phyloP scores from a whole-genome alignment of 1,140 invertebrate species.

The Anoplolepis gracilipes region DNA sequence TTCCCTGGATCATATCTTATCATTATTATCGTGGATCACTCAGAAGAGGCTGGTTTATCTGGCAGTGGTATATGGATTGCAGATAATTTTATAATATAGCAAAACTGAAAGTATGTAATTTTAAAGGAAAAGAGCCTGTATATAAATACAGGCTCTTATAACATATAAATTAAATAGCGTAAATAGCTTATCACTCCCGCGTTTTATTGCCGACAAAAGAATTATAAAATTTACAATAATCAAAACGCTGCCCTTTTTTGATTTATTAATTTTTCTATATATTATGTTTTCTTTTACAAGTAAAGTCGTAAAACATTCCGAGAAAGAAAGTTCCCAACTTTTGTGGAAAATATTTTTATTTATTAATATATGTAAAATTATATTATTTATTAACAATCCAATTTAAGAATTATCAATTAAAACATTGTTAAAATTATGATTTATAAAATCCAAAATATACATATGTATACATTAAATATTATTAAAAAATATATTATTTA shows the following conservation, averaged over 20 bases:
- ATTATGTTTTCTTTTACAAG: not conserved
- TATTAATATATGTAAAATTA: not conserved
- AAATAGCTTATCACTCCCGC: not conserved
- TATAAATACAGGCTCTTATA: no score
- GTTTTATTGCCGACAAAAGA: not conserved
- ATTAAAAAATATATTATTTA: not conserved
- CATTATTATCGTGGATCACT: conserved; percentile 74
- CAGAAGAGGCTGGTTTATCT: conserved; percentile 66
- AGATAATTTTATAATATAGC: conserved; percentile 71
- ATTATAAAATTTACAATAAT: not conserved
- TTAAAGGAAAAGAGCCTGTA: not conserved
- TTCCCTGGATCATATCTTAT: conserved; percentile 76
- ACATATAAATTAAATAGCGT: not conserved
- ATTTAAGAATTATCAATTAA: not conserved
- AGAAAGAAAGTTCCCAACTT: not conserved
- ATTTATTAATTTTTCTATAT: not conserved
- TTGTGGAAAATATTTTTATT: not conserved
- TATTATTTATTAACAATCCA: not conserved
- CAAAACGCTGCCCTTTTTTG: not conserved
- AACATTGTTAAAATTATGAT: not conserved
- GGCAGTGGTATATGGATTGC: conserved; percentile 49
- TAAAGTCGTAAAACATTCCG: not conserved
- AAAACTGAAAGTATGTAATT: not conserved
- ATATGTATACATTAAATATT: not conserved
- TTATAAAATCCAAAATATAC: not conserved